These are phyloP conservation scores for Chrysaora quinquecirrha DNA, from an alignment of 30 jellyfish, hydroid and myxozoan species.

Conservation along the genomic window DNA sequence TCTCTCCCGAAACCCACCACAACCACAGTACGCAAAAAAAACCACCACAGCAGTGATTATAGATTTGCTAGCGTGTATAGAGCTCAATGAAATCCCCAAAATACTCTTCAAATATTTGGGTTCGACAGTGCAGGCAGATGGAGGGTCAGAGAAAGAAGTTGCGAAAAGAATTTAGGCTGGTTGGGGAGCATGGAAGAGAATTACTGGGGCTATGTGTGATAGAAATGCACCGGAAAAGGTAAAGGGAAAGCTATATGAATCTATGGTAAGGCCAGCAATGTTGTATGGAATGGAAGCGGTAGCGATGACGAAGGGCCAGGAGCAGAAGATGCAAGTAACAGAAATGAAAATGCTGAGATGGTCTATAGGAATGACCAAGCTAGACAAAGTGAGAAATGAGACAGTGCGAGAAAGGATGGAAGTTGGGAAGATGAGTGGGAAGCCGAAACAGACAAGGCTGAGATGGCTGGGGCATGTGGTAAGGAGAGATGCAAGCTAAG, in stretches of 20 bases:
- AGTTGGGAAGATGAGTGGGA: slow-evolving; percentile 23
- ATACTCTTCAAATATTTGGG: slow-evolving; percentile 41
- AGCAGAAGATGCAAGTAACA: slow-evolving; percentile 7
- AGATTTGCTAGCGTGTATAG: no score
- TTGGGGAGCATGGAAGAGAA: slow-evolving; percentile 12
- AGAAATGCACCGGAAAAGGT: no score
- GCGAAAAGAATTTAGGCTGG: slow-evolving; percentile 14
- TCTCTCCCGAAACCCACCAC: no score
- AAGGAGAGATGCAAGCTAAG: slow-evolving; percentile 14
- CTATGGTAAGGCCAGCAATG: slow-evolving; percentile 37
- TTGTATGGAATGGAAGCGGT: slow-evolving; percentile 40
- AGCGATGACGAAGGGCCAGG: slow-evolving; percentile 10
- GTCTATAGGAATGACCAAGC: slow-evolving; percentile 9
- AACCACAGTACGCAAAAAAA: no score
- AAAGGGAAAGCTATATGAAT: no score
- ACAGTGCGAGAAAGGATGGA: background rate
- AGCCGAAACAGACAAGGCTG: no score
- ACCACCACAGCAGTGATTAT: no score
- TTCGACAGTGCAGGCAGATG: background rate
- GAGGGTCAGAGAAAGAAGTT: slow-evolving; percentile 14
- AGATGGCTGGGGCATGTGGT: no score
- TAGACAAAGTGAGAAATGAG: slow-evolving; percentile 12
- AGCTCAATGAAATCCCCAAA: no score
- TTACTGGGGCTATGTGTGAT: no score
- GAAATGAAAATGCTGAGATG: slow-evolving; percentile 40